Evolutionary conservation across 2,113 vertebrate species (phyloP), one percentile per base, ranked within the genome.

Genomic region (Junco hyemalis): DNA sequence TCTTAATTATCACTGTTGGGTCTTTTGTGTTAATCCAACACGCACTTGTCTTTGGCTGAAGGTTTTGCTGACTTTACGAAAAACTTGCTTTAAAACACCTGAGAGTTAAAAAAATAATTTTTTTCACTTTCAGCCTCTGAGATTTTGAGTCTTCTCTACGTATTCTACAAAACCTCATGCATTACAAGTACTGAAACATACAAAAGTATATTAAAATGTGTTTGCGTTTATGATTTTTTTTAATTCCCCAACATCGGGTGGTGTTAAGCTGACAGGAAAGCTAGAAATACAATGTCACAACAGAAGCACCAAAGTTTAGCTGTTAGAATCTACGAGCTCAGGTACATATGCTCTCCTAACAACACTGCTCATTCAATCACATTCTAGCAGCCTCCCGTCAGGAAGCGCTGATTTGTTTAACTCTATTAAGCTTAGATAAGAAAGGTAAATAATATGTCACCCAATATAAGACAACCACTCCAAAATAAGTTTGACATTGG

Each of bases 401-500:
- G 96, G 95, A 98, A 98, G 91, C 40, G 6, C 82, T 95, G 94
- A 97, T 97, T 97, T 97, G 88, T 96, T 97, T 98, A 97, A 97
- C 96, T 97, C 85, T 96, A 96, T 95, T 97, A 97, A 95, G 92
- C 91, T 95, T 74, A 88, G 92, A 96, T 97, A 97, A 96, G 94
- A 96, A 97, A 97, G 95, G 97, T 96, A 97, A 97, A 97, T 92
- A 91, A 77, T 89, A 97, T 93, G 92, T 95, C 97, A 95, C 94
- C 84, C 79, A 96, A 93, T 79, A 96, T 96, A 98, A 97, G 95
- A 66, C 73, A 76, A 68, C 76, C 76, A 68, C 93, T 97, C 93
- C 89, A 97, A 98, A 98, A 94, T 96, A 97, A 98, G 95, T 97
- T 97, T 97, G 97, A 97, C 96, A 83, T 89, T 90, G 86, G 86